A percentile compares a stretch with the other conserved stretches of the same genome.
Conservation (phyloP, 1,140 invertebrate genomes). For the Eupristina koningsbergeri region DNA sequence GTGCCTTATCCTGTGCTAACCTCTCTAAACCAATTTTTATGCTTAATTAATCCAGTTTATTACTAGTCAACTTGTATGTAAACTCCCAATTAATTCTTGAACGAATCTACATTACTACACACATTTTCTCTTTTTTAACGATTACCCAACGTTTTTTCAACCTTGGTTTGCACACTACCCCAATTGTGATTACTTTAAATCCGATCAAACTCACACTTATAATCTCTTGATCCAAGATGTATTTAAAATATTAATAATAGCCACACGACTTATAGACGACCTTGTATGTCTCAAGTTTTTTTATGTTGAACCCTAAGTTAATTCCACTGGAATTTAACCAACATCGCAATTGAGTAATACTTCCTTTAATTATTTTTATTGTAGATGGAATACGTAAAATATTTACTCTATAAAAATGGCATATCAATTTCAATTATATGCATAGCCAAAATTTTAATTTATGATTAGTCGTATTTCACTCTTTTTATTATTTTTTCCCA, state of each 20-base stretch:
- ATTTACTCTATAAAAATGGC: neutral
- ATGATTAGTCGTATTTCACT: neutral
- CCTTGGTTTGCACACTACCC: too few species aligned
- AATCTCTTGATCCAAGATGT: neutral
- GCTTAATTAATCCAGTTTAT: neutral
- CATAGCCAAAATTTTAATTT: neutral
- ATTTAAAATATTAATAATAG: neutral
- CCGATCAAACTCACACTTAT: neutral
- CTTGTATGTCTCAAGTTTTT: neutral
- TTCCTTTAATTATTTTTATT: slow-evolving; percentile 11
- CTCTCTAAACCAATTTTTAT: neutral
- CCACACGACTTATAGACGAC: neutral
- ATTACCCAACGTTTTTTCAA: too few species aligned
- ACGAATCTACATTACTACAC: neutral
- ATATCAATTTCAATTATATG: neutral
- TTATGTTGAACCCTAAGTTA: neutral
- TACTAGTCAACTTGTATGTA: neutral
- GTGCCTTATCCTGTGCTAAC: too few species aligned
- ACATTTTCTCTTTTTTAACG: neutral
- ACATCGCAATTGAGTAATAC: neutral
- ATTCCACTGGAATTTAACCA: neutral
- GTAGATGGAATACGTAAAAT: neutral
- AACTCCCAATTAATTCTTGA: neutral
- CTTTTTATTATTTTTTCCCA: neutral
- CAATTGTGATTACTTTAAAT: neutral